Base-by-base conservation (phyloP, 1,140 invertebrate species). In the Drosophila tani region DNA sequence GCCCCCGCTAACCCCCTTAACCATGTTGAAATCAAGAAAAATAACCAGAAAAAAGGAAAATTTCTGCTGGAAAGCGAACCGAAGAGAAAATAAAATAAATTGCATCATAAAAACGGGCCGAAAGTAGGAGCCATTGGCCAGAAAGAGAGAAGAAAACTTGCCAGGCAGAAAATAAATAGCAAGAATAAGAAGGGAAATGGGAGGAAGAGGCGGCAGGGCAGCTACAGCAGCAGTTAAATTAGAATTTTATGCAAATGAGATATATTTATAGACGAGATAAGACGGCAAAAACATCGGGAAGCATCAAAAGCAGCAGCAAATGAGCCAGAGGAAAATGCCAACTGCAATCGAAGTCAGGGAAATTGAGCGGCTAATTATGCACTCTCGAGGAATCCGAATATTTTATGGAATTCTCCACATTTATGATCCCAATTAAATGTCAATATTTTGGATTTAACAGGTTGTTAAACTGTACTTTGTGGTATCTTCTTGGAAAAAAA, bases 211-310 rank as follows among this genome's bases (percentile, higher is more conserved):
- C 24, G 73, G 43, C 41, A 53, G 41, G 29, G 29, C 29, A 32
- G 40, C 60, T 41, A 21, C 64, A 76, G 64, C 73, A 83, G 74
- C 74, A 76, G 65, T 84, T 88, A 90, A 88, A 88, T 88, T 88
- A 79, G 85, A 90, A 88, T 90, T 88, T 90, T 88, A 88, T 88
- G 85, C 86, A 88, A 88, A 88, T 88, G 65, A 84, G 77, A 57
- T 62, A 53, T 79, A 88, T 90, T 87, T 88, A 74, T 84, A 84
- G 69, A 78, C 62, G 50, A 62, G 83, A 81, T 77, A 80, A 75
- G 78, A 59, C 57, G 32, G 57, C 47, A 32, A 70, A 73, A 73
- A 71, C 65, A 69, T 51, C 35, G 41, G 46, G 27, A 59, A 59
- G 12, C 27, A 60, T 19, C 55, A 41, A 43, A 45, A 70, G 46